These are phyloP conservation scores for Trichomycterus rosablanca DNA, from an alignment of 2,113 vertebrate genomes.

Conservation along the genomic window DNA sequence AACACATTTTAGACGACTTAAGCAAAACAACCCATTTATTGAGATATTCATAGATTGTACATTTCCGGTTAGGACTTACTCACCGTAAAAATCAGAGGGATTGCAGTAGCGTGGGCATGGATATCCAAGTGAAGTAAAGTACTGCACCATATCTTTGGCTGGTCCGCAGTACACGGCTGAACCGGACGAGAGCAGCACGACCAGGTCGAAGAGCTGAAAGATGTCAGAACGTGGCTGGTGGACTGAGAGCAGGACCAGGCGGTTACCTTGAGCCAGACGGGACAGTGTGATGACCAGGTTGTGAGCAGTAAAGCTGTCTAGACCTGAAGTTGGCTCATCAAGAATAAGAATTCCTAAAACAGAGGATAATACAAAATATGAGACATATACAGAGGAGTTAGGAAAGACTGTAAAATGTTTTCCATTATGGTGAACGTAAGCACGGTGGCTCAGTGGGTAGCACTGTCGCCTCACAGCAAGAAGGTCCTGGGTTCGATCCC, in stretches of 20 bases:
- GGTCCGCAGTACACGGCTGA: conserved; percentile 80
- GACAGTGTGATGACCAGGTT: conserved; percentile 90
- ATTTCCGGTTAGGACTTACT: conserved; percentile 39
- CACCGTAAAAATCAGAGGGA: conserved; percentile 92
- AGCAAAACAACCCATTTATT: conserved; percentile 5
- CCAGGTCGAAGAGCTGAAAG: conserved; percentile 89
- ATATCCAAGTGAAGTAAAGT: conserved; percentile 82
- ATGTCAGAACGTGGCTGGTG: conserved; percentile 94
- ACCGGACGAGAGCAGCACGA: conserved; percentile 86
- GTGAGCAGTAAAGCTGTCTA: conserved; percentile 97
- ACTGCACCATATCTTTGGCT: conserved; percentile 84
- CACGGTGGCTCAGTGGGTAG: too few species aligned
- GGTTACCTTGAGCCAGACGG: conserved; percentile 86
- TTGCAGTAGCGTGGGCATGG: conserved; percentile 92
- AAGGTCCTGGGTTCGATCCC: too few species aligned
- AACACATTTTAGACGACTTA: conserved; percentile 44
- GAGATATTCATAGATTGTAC: neutral
- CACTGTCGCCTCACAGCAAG: too few species aligned
- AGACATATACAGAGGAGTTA: neutral
- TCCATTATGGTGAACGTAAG: too few species aligned
- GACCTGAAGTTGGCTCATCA: conserved; percentile 90
- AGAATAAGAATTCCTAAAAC: conserved; percentile 86
- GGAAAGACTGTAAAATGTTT: too few species aligned
- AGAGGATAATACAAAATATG: too few species aligned
- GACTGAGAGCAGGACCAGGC: conserved; percentile 86